Evolutionary conservation across 2,113 vertebrate genomes (phyloP), one percentile per base, ranked within the genome.

Genomic region (Cricetomys ansorgei): DNA sequence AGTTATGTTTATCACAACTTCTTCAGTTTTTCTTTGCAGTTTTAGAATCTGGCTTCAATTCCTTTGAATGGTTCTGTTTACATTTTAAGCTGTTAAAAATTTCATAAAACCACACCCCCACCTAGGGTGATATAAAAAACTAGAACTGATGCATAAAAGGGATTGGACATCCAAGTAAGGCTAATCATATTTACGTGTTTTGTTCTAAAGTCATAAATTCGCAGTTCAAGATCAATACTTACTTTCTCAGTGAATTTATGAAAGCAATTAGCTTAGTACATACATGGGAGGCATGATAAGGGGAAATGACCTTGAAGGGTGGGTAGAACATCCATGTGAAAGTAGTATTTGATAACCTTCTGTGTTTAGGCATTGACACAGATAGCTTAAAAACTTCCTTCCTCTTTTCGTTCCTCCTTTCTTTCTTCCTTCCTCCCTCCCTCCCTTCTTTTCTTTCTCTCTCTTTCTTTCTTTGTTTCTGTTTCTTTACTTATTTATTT

Each of bases 1-100:
- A 93, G 37, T 93, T 94, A 97, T 92, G 95, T 93, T 90, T 95
- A 55, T 89, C 95, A 95, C 64, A 92, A 77, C 65, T 84, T 50
- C 9, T 84, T 92, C 93, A 65, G 83, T 76, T 89, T 53, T 67
- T 50, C n/a, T 88, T 79, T 69, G 45, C 37, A 67, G 5, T 62
- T 90, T 13, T 62, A 57, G 89, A 84, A 83, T 12, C 9, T 88
- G 70, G 5, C 43, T 90, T 89, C 21, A 40, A 45, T 29, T 21
- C 27, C 48, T 83, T 4, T 5, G 4, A 73, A n/a, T 57, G 65
- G 5, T 21, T 1, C 15, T 90, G 40, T 86, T 92, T 86, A 73
- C 45, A 79, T 34, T 88, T 88, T 65, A 59, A 91, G 50, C 25
- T 86, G 29, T 87, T 83, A 69, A 67, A 76, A 83, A 9, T 55